Percentiles rank a stretch among this genome's conserved stretches.
phyloP scores from a whole-genome alignment of 2,113 vertebrate genomes.

The Tursiops truncatus region DNA sequence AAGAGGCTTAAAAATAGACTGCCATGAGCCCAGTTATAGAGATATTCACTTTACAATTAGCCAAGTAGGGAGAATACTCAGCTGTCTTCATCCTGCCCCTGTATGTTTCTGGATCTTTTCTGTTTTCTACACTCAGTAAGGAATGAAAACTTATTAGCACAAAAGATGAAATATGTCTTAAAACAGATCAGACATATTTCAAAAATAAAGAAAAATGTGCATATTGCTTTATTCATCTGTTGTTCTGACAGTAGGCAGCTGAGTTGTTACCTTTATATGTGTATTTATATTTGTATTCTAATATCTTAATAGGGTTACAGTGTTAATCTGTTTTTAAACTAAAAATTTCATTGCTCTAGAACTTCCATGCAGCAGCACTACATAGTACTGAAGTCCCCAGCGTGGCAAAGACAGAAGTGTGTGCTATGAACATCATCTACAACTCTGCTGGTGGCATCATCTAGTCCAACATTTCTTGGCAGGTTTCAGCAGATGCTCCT shows the following conservation, averaged over 20 bases:
- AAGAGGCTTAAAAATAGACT: neutral
- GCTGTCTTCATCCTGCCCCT: neutral
- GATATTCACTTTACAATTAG: neutral
- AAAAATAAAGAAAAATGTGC: neutral
- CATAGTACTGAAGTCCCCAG: neutral
- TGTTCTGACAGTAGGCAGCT: neutral
- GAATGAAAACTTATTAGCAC: neutral
- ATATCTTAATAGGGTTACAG: neutral
- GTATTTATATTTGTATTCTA: neutral
- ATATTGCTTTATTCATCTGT: neutral
- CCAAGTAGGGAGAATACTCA: neutral
- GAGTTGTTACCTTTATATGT: neutral
- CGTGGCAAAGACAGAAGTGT: neutral
- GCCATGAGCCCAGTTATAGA: neutral
- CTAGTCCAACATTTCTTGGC: neutral
- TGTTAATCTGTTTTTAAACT: neutral
- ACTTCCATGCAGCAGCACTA: neutral
- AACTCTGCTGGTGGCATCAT: neutral
- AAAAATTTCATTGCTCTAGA: neutral
- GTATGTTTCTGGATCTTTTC: neutral
- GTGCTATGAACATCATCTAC: neutral
- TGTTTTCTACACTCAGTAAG: neutral
- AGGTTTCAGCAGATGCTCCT: neutral
- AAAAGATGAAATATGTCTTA: neutral
- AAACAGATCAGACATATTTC: slow-evolving; percentile 5